Conservation (phyloP, 2,888 invertebrate genomes). For the Keiferia lycopersicella region DNA sequence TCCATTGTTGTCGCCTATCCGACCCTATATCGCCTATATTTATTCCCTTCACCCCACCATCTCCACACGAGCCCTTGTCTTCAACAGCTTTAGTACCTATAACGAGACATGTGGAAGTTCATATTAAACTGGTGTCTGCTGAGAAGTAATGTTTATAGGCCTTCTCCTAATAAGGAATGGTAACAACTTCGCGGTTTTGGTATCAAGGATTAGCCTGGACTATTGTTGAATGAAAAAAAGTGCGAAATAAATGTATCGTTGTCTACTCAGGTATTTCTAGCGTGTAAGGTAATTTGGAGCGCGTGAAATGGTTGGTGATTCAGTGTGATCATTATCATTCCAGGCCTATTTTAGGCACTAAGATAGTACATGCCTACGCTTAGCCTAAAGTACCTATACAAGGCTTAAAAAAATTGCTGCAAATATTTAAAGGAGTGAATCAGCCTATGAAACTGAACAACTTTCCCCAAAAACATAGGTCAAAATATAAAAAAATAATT, state of each 20-base stretch:
- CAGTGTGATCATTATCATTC: constrained; percentile 17
- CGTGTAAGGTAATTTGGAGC: constrained; percentile 13
- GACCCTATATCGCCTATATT: constrained; percentile 63
- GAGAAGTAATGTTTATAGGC: constrained; percentile 44
- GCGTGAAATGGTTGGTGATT: constrained; percentile 21
- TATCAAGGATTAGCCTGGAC: constrained; percentile 35
- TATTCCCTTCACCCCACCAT: constrained; percentile 49
- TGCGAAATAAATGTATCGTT: constrained; percentile 25
- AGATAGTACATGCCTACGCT: no score
- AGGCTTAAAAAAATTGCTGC: no score
- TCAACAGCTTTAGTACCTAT: background rate
- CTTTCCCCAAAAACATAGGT: no score
- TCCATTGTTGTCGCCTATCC: constrained; percentile 71
- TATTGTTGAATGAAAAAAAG: constrained; percentile 27
- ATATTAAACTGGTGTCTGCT: constrained; percentile 36
- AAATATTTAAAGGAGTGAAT: no score
- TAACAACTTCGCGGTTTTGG: constrained; percentile 45
- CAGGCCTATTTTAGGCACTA: background rate
- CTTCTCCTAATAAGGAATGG: constrained; percentile 57
- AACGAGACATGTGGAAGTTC: constrained; percentile 33
- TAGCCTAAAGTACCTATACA: no score
- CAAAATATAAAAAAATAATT: no score
- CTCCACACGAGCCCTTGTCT: constrained; percentile 16
- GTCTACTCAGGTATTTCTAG: constrained; percentile 24
- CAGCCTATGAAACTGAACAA: no score